phyloP scores from a whole-genome alignment of 2,888 invertebrate genomes.

The Cephus rjabovi region DNA sequence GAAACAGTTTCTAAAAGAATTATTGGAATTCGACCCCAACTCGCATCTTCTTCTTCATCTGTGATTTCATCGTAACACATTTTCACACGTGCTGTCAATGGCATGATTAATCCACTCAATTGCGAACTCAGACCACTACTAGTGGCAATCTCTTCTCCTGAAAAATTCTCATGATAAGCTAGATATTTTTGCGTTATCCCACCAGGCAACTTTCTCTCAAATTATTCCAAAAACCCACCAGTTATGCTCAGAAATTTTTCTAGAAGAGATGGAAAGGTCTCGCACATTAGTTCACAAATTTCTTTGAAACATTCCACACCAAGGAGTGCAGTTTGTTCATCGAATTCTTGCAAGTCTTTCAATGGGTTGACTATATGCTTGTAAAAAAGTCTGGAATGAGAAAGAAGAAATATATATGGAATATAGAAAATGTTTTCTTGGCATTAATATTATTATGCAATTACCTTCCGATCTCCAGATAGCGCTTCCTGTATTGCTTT shows the following conservation, averaged over 20 bases:
- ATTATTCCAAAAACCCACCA: constrained; percentile 36
- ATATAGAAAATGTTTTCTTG: constrained; percentile 55
- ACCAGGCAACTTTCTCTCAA: not conserved
- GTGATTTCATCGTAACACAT: constrained; percentile 31
- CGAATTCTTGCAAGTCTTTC: constrained; percentile 70
- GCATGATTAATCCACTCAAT: constrained; percentile 41
- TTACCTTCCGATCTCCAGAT: constrained; percentile 61
- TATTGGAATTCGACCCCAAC: constrained; percentile 38
- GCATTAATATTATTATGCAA: constrained; percentile 56
- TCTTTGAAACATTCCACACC: constrained; percentile 72
- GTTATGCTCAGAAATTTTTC: constrained; percentile 63
- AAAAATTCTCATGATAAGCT: not conserved
- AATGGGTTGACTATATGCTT: constrained; percentile 60
- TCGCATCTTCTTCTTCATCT: constrained; percentile 34
- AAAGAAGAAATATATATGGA: not conserved
- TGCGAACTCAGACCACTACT: constrained; percentile 34
- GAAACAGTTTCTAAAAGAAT: constrained; percentile 53
- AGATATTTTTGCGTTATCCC: not conserved
- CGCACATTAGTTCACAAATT: constrained; percentile 62
- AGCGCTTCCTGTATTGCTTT: constrained; percentile 53
- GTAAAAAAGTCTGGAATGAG: constrained; percentile 54
- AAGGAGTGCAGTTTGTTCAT: constrained; percentile 69
- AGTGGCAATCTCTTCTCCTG: not conserved
- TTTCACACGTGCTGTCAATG: constrained; percentile 41
- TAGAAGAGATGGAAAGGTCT: constrained; percentile 59